Conservation (phyloP, 2,888 invertebrate species). For the Trichopria drosophilae region DNA sequence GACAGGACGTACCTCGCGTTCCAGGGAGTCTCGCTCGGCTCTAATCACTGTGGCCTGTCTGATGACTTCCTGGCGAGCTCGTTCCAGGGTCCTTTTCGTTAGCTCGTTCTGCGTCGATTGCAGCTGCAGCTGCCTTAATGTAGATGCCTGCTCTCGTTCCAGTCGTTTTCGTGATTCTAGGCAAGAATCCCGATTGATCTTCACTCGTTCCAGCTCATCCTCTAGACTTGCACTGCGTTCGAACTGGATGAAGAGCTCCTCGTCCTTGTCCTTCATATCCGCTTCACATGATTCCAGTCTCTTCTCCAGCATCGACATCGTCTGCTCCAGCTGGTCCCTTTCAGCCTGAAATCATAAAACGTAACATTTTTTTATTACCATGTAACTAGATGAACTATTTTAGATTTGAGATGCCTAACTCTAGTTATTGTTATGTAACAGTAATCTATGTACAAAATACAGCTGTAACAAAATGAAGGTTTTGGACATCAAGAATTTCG, state of each 20-base stretch:
- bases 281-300: constrained; percentile 63
- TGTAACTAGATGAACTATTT: too few species aligned
- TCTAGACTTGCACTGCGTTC: constrained; percentile 65
- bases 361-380: too few species aligned
- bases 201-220: constrained; percentile 56
- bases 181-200: constrained; percentile 48
- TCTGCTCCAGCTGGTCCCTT: constrained; percentile 62
- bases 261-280: constrained; percentile 65
- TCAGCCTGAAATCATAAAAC: constrained; percentile 62
- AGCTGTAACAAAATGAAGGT: too few species aligned
- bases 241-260: constrained; percentile 65
- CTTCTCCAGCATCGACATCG: constrained; percentile 60
- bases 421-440: too few species aligned
- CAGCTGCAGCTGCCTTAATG: constrained; percentile 60
- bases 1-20: constrained; percentile 61
- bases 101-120: constrained; percentile 64
- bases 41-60: constrained; percentile 64
- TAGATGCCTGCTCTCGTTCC: constrained; percentile 47
- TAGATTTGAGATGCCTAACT: too few species aligned
- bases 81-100: constrained; percentile 62
- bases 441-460: too few species aligned
- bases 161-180: constrained; percentile 48
- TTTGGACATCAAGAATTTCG: too few species aligned
- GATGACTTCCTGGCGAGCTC: constrained; percentile 64
- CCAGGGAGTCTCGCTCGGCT: constrained; percentile 63